Evolutionary conservation across 2,113 vertebrate species (phyloP).

Genomic region (Rhabdomys dilectus): DNA sequence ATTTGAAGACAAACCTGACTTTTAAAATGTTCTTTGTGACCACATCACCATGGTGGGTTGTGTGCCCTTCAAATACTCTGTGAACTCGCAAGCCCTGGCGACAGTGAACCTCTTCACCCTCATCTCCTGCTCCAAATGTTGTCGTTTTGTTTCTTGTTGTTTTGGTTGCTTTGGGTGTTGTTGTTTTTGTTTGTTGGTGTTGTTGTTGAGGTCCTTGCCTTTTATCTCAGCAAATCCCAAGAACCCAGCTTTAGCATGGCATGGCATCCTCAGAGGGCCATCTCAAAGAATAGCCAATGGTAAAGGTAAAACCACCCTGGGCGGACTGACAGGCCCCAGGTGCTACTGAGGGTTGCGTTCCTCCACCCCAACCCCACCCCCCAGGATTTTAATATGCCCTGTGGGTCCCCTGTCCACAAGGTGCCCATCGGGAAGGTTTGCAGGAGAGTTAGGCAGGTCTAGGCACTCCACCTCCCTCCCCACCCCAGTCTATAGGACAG

Average conservation of each 20-base stretch:
- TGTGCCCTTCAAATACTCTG: background rate
- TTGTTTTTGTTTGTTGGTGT: fast-evolving
- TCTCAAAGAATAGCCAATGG: background rate
- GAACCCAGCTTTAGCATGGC: background rate
- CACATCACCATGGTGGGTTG: background rate
- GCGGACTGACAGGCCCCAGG: fast-evolving
- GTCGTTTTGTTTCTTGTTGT: background rate
- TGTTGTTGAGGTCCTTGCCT: background rate
- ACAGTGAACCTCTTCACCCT: background rate
- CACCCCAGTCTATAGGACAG: background rate
- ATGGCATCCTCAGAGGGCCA: background rate
- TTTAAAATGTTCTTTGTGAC: background rate
- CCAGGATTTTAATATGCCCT: background rate
- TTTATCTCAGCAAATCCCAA: background rate
- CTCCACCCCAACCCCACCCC: fast-evolving
- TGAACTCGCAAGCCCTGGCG: background rate
- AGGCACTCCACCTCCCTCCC: too few species aligned
- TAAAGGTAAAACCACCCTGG: too few species aligned
- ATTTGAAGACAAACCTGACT: slow-evolving; percentile 34
- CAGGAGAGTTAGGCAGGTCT: background rate
- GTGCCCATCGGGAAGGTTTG: background rate
- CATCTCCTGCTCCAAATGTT: background rate
- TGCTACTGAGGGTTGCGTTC: background rate
- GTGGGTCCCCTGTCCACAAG: background rate
- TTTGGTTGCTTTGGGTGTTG: too few species aligned